Conservation (phyloP, 2,797 vertebrate species). For the Characodon lateralis region DNA sequence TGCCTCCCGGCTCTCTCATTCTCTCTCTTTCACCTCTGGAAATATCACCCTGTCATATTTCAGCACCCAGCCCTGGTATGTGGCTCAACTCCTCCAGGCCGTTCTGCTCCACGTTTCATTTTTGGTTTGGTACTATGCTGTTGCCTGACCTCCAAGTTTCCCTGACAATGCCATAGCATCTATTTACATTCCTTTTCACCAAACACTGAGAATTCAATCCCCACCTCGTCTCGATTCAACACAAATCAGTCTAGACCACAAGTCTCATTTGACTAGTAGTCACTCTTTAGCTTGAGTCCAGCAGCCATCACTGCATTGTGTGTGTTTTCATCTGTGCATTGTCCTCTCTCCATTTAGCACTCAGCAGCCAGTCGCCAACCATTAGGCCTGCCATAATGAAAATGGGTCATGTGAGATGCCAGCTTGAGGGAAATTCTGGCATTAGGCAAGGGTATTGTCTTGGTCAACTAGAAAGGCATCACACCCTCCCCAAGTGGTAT, state of each 20-base stretch:
- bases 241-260: slow-evolving; percentile 21
- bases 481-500: slow-evolving; percentile 35
- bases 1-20: slow-evolving; percentile 5
- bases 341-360: slow-evolving; percentile 60
- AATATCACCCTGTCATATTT: slow-evolving; percentile 34
- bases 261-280: slow-evolving; percentile 38
- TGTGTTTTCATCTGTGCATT: slow-evolving; percentile 49
- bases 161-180: slow-evolving; percentile 38
- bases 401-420: slow-evolving; percentile 77
- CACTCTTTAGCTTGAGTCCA: slow-evolving; percentile 48
- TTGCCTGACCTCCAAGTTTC: slow-evolving; percentile 44
- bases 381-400: slow-evolving; percentile 59
- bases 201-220: slow-evolving; percentile 28
- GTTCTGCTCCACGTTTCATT: slow-evolving; percentile 5
- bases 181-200: slow-evolving; percentile 18
- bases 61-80: neutral
- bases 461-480: slow-evolving; percentile 25
- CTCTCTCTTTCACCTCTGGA: slow-evolving; percentile 27
- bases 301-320: slow-evolving; percentile 38
- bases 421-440: slow-evolving; percentile 56
- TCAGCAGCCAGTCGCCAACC: slow-evolving; percentile 52
- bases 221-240: slow-evolving; percentile 18
- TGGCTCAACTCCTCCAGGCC: slow-evolving; percentile 23
- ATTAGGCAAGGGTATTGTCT: slow-evolving; percentile 63
- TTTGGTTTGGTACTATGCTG: slow-evolving; percentile 27